Conservation (phyloP, 2,113 vertebrate genomes). For the Menura novaehollandiae region DNA sequence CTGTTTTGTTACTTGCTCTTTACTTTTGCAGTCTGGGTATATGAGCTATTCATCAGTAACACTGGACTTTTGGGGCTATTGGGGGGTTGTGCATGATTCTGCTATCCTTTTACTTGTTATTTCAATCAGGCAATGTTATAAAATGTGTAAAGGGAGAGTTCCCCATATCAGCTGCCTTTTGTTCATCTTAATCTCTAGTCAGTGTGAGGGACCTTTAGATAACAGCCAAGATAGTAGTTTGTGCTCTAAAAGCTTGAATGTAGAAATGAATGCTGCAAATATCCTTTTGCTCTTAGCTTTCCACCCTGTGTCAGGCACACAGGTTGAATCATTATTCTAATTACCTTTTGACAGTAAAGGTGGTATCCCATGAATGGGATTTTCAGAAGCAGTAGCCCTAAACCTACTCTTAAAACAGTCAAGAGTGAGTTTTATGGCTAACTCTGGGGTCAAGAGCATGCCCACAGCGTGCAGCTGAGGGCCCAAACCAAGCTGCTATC, state of each 20-base stretch:
- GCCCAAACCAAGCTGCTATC: not conserved
- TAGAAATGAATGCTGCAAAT: not conserved
- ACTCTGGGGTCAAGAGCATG: not conserved
- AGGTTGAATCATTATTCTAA: not conserved
- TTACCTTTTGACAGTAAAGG: not conserved
- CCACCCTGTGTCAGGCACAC: rapidly evolving
- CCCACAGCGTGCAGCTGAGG: not conserved
- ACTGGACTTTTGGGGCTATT: not conserved
- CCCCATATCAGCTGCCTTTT: not conserved
- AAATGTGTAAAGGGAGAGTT: not conserved
- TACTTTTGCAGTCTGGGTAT: not conserved
- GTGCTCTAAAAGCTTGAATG: not conserved
- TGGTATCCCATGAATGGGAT: not conserved
- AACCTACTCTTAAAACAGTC: not conserved
- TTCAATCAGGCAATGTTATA: not conserved
- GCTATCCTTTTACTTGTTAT: not conserved
- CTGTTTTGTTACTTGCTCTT: not conserved
- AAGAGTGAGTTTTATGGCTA: not conserved
- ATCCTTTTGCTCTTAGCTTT: not conserved
- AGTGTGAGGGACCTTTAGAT: not conserved
- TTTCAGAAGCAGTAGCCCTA: not conserved
- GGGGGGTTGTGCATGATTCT: not conserved
- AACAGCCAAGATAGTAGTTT: not conserved
- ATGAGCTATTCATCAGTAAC: not conserved
- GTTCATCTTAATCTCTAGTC: not conserved